These are phyloP conservation scores for Elysia chlorotica DNA, from an alignment of 1,140 invertebrate species.

Conservation along the genomic window DNA sequence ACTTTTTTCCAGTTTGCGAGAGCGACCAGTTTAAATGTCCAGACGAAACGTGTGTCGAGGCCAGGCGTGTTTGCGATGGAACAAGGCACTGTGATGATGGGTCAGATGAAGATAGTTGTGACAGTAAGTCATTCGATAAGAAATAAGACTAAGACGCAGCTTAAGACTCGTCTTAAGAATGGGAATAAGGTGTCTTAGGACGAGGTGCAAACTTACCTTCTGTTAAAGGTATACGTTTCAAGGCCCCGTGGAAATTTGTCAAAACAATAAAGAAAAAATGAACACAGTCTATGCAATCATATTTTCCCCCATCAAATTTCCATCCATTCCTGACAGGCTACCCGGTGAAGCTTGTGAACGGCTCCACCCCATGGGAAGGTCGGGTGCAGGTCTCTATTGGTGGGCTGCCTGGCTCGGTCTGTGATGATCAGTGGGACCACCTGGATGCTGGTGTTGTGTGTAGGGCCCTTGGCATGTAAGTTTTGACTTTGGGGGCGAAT, in stretches of 20 bases:
- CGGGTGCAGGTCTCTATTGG: conserved; percentile 32
- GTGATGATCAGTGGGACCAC: conserved; percentile 41
- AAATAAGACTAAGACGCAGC: too few species aligned
- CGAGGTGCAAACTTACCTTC: not conserved
- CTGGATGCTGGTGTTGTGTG: conserved; percentile 42
- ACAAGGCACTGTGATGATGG: conserved; percentile 8
- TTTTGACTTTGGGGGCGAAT: too few species aligned
- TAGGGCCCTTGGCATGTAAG: conserved; percentile 30
- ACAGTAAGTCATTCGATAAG: not conserved
- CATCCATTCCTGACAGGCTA: too few species aligned
- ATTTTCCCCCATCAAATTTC: too few species aligned
- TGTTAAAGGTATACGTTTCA: too few species aligned
- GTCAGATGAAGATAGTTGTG: conserved; percentile 5
- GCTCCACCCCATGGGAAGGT: conserved; percentile 6
- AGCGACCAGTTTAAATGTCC: conserved; percentile 2
- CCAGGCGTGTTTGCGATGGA: not conserved
- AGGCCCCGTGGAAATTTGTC: too few species aligned
- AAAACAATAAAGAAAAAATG: too few species aligned
- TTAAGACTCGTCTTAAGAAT: too few species aligned
- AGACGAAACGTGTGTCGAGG: not conserved
- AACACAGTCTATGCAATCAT: too few species aligned
- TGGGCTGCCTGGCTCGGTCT: conserved; percentile 40
- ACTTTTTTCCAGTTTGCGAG: conserved; percentile 6
- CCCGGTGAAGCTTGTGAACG: conserved; percentile 23
- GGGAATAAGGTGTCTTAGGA: not conserved